Conservation (phyloP, 92 coral and sea anemone genomes). For the Parazoanthus atlanticus region DNA sequence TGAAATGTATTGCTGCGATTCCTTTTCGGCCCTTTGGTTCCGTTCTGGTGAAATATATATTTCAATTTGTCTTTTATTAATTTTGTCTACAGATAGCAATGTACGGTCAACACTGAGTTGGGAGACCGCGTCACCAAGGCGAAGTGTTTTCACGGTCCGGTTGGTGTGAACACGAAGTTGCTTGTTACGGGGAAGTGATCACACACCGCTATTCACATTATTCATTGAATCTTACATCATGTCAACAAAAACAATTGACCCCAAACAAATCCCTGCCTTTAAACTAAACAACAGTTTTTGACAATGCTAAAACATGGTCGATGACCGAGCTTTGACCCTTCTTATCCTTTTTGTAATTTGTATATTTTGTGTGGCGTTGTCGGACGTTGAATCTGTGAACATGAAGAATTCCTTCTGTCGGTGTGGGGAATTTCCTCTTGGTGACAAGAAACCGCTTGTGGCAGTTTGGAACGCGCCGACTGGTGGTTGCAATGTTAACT, state of each 20-base stretch:
- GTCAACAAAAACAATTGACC: slow-evolving; percentile 35
- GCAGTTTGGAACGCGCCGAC: slow-evolving; percentile 99
- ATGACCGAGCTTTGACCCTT: slow-evolving; percentile 8
- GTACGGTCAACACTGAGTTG: slow-evolving; percentile 18
- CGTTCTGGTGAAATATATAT: no score
- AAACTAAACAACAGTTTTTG: not conserved
- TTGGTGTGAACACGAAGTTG: not conserved
- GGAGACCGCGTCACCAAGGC: slow-evolving; percentile 35
- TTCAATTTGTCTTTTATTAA: not conserved
- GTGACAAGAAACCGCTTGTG: slow-evolving; percentile 83
- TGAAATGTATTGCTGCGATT: no score
- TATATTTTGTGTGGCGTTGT: not conserved
- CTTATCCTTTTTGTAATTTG: not conserved
- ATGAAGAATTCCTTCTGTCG: slow-evolving; percentile 65
- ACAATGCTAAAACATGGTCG: slow-evolving; percentile 27
- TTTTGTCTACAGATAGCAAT: not conserved
- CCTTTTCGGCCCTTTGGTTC: no score
- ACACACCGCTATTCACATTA: not conserved
- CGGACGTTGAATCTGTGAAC: slow-evolving; percentile 32
- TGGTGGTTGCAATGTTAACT: slow-evolving; percentile 91
- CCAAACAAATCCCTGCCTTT: not conserved
- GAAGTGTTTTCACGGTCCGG: slow-evolving; percentile 17
- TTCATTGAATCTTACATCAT: slow-evolving; percentile 35
- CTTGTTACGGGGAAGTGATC: slow-evolving; percentile 8
- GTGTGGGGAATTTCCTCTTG: slow-evolving; percentile 75